phyloP scores from a whole-genome alignment of 1,140 invertebrate genomes.

The Pseudomyrmex gracilis region DNA sequence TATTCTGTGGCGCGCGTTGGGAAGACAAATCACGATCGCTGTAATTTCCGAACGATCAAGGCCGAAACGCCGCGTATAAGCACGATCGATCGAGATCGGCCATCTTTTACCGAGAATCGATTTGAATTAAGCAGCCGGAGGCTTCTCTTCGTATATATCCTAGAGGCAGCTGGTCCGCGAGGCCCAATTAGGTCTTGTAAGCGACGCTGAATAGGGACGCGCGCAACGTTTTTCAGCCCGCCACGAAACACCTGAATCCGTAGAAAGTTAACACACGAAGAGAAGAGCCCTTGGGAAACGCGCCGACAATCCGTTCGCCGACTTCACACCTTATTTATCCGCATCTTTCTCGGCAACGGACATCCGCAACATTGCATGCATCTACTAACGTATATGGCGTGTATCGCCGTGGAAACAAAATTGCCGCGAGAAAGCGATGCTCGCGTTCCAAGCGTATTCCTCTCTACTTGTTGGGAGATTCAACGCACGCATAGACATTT shows the following conservation, averaged over 20 bases:
- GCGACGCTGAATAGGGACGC: background rate
- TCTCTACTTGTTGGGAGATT: conserved; percentile 1
- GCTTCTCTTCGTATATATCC: background rate
- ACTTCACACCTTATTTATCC: conserved; percentile 80
- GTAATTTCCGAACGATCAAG: conserved; percentile 68
- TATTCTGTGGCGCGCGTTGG: conserved; percentile 32
- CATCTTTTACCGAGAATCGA: conserved; percentile 68
- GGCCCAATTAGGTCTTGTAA: conserved; percentile 69
- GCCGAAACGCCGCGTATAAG: conserved; percentile 48
- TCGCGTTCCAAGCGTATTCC: conserved; percentile 29
- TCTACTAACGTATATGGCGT: conserved; percentile 71
- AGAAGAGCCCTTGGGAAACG: conserved; percentile 26
- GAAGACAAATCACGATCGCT: conserved; percentile 68
- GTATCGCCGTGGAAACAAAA: conserved; percentile 56
- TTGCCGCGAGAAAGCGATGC: conserved; percentile 17
- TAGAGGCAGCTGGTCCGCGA: conserved; percentile 63
- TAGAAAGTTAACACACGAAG: conserved; percentile 24
- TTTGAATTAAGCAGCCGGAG: conserved; percentile 63
- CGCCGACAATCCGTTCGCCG: conserved; percentile 62
- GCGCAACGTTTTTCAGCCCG: conserved; percentile 13
- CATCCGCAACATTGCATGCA: conserved; percentile 26
- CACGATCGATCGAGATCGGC: conserved; percentile 42
- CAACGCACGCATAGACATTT: background rate
- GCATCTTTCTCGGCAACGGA: conserved; percentile 62
- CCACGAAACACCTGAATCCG: conserved; percentile 40